Evolutionary conservation across 1,140 invertebrate genomes (phyloP), one percentile per base, ranked within the genome.

Genomic region (Spodoptera litura): DNA sequence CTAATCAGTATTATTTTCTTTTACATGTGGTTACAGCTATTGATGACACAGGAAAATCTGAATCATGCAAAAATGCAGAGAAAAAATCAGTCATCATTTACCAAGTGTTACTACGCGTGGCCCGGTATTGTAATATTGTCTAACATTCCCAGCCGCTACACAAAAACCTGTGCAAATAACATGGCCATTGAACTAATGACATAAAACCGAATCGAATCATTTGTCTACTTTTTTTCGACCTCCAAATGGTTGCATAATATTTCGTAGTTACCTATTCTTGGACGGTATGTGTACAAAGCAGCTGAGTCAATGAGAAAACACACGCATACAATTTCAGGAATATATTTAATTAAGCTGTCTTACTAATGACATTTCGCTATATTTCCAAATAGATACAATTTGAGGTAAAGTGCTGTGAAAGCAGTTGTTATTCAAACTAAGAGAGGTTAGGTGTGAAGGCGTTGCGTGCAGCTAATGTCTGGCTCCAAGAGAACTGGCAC

Each of bases 391-490:
- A 66, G 38, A 9, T 10, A 66, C 59, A 64, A 20, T 20, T 13
- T 44, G 27, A 15, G 20, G 20, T 51, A 20, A 52, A 52, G 4
- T 20, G 9, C 13, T 38, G 71, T 74, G 71, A 74, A 61, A 74
- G 56, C 13, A 12, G 56, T 74, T 31, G 12, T 59, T 51, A 61
- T 12, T 35, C 12, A 13, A 53, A 75, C 59, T 35, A 75, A 49
- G 49, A 53, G 64, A 75, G 73, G 73, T 62, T 62, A 49, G n/a
- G 35, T 66, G 78, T 66, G 38, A 74, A 61, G 53, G 58, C 27
- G 44, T 75, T 25, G 61, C 61, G 58, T 79, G 78, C 52, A 11
- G 70, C 20, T 78, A 78, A 72, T 78, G 49, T 13, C 58, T 61
- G 58, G 27, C 11, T 56, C 15, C 4, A n/a, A 10, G 35, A 44